phyloP scores from a whole-genome alignment of 2,888 invertebrate species.

The Apodemia hepburni region DNA sequence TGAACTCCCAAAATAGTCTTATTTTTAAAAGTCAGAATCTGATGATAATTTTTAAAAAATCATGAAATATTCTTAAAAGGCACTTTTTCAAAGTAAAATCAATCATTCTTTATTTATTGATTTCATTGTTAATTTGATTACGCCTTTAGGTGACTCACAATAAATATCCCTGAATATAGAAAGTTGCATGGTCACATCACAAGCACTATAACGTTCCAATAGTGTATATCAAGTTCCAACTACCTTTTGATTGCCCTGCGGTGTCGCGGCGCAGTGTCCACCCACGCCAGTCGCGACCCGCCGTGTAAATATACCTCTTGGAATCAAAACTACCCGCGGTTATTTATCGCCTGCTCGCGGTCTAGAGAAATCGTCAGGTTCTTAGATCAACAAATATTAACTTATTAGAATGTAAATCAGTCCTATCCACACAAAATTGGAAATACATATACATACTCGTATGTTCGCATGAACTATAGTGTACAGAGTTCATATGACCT shows the following conservation, averaged over 20 bases:
- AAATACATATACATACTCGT: no score
- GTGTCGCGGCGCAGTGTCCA: slow-evolving; percentile 43
- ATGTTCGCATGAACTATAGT: no score
- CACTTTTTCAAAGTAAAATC: no score
- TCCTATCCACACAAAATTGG: no score
- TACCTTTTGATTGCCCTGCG: slow-evolving; percentile 51
- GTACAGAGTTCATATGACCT: no score
- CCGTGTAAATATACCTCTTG: slow-evolving; percentile 65
- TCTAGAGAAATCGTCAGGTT: slow-evolving; percentile 43
- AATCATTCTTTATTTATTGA: no score
- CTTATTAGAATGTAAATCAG: neutral
- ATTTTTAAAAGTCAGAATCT: no score
- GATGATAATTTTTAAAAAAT: no score
- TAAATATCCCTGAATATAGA: neutral
- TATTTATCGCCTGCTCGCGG: slow-evolving; percentile 54
- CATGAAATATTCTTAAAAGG: no score
- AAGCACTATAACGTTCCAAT: slow-evolving; percentile 37
- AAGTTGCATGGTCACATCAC: neutral
- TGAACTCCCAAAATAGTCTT: no score
- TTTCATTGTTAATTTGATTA: no score
- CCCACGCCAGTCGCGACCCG: slow-evolving; percentile 42
- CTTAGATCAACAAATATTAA: neutral
- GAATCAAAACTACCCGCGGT: slow-evolving; percentile 72
- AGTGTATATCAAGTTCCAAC: slow-evolving; percentile 47
- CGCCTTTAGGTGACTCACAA: neutral